phyloP scores from a whole-genome alignment of 2,113 vertebrate species.

The Pterocles burchelli region DNA sequence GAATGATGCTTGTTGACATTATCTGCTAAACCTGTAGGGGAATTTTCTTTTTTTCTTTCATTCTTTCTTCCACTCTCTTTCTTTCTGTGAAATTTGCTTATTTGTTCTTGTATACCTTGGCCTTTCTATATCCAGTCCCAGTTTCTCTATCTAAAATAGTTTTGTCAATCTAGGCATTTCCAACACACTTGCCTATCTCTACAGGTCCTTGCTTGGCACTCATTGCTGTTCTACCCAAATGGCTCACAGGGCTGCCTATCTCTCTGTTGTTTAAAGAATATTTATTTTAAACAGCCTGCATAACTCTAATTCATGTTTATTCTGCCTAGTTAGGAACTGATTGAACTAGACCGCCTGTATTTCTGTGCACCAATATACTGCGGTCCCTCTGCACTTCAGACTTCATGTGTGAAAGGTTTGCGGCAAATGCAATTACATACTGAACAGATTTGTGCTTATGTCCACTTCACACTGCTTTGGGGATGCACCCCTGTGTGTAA shows the following conservation, averaged over 20 bases:
- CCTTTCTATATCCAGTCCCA: constrained; percentile 30
- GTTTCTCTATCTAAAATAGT: constrained; percentile 64
- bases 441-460: neutral
- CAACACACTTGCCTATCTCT: constrained; percentile 18
- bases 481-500: neutral
- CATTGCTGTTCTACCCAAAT: neutral
- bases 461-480: neutral
- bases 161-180: constrained; percentile 64
- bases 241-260: constrained; percentile 15
- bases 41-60: constrained; percentile 63
- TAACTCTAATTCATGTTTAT: constrained; percentile 38
- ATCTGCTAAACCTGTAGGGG: constrained; percentile 74
- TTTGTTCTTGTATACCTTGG: constrained; percentile 51
- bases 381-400: neutral
- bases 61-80: constrained; percentile 52
- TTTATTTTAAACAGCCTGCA: constrained; percentile 66
- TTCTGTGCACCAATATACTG: neutral
- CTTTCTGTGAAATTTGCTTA: constrained; percentile 62
- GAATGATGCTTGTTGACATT: constrained; percentile 72
- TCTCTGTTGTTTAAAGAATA: constrained; percentile 41
- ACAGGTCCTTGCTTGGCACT: neutral
- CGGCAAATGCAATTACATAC: neutral
- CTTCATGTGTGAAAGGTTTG: neutral
- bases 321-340: constrained; percentile 4
- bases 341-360: neutral